Evolutionary conservation across 2,888 invertebrate genomes (phyloP), one percentile per base, ranked within the genome.

Genomic region (Argyresthia albistria): DNA sequence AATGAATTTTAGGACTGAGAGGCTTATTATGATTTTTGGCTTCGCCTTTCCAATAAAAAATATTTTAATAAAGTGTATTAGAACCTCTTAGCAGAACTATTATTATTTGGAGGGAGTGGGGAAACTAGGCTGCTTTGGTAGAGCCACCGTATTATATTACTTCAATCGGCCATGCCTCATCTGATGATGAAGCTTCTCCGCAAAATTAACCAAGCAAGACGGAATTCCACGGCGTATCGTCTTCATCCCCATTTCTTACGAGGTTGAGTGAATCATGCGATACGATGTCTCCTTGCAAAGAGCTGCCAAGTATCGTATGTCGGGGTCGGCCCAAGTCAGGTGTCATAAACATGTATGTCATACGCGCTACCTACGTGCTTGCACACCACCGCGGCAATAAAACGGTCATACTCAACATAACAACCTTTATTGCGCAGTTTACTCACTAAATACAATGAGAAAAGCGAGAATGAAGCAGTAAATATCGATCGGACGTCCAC

Each of bases 331-430:
- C 63, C 64, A 65, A 69, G 62, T 64, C 67, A 61, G 67, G 72
- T 68, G 70, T 78, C 81, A 69, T 86, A 83, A 86, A 84, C 74
- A 73, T 75, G 77, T 75, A 74, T 74, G 82, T 76, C 76, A 74
- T 65, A 70, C 63, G 53, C 61, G 67, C 70, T 74, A 74, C 80
- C 80, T 77, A 78, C 81, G 70, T 71, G 78, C 67, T 60, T 60
- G 67, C 59, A 61, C 58, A 62, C 60, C 59, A 65, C 54, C 53
- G 55, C 61, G 67, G 63, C 73, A 79, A 72, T 83, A 83, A 82
- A 83, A 67, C 66, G 60, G 68, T 79, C 76, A 25, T 25, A 25
- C 25, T 25, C 25, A 25, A 25, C 25, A 70, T 72, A 73, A 70
- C 64, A 49, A 60, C 64, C 58, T 70, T 70, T 66, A 70, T 63